A percentile compares a stretch with the other conserved stretches of the same genome.
Evolutionary conservation across 2,888 invertebrate species (phyloP).

Genomic region (Xylota segnis): DNA sequence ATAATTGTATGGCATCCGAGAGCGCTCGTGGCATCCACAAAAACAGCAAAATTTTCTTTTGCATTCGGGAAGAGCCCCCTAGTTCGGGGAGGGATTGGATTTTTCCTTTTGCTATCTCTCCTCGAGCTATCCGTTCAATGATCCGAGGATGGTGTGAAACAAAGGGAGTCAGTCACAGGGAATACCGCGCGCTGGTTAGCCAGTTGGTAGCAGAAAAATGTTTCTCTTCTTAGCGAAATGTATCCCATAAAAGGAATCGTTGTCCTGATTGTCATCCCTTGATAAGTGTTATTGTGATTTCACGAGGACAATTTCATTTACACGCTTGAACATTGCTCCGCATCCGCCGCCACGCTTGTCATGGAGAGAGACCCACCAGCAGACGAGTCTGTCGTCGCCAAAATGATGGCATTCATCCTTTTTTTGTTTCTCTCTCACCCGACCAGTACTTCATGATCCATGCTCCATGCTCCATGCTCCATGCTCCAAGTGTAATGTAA

Average conservation of each 20-base stretch:
- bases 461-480: too few species aligned
- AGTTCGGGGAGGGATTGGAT: not conserved
- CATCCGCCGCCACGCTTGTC: conserved; percentile 36
- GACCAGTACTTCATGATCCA: not conserved
- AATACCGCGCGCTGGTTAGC: conserved; percentile 41
- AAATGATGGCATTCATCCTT: conserved; percentile 60
- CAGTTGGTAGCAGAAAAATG: conserved; percentile 51
- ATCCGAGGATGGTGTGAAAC: conserved; percentile 31
- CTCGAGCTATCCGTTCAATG: conserved; percentile 65
- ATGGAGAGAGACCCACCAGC: conserved; percentile 36
- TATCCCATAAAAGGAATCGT: conserved; percentile 63
- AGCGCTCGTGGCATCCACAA: conserved; percentile 27
- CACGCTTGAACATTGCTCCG: conserved; percentile 63
- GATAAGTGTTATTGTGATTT: conserved; percentile 74
- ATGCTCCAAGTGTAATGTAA: conserved; percentile 32
- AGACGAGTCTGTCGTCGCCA: conserved; percentile 67
- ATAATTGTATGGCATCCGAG: conserved; percentile 14
- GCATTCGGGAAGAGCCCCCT: conserved; percentile 14
- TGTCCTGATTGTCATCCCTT: conserved; percentile 64
- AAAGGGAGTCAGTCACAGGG: not conserved
- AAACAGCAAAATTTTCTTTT: conserved; percentile 39
- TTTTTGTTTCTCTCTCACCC: conserved; percentile 4
- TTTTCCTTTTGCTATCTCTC: conserved; percentile 1
- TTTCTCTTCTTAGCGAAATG: conserved; percentile 34
- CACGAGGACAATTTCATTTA: conserved; percentile 73